Base-by-base conservation (phyloP, 1,140 invertebrate genomes). In the Colletes gigas region DNA sequence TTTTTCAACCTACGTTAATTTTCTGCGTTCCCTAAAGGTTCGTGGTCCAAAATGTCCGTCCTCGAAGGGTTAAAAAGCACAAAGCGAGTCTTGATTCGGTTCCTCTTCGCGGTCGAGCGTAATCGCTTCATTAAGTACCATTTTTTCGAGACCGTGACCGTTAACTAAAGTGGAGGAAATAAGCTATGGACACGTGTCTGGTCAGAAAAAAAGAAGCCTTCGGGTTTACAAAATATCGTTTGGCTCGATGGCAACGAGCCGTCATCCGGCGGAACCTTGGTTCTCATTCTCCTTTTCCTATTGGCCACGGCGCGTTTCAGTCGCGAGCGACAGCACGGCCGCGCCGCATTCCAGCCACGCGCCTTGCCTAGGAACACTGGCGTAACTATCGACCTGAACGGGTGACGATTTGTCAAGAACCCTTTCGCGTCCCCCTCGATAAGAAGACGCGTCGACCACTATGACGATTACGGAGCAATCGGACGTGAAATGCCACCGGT, bases 271-370 rank as follows among this genome's bases (percentile, higher is more conserved):
- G 69, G 79, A 70, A 83, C 71, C 67, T 74, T 78, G 83, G 47
- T 82, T 78, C 73, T 71, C 73, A 68, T 84, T 82, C 59, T 68
- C 73, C 79, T 72, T 83, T 83, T 88, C 84, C 73, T 81, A 88
- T 85, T 88, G 83, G 84, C 87, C 60, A 75, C 69, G 71, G 69
- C 84, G 81, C 78, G 87, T 88, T 87, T 86, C 88, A 86, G 84
- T 87, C 86, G 88, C 89, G 86, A 84, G 90, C 88, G 81, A 80
- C 84, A 85, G 82, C 86, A 77, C 81, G 82, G 88, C 76, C 87
- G 86, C 80, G 88, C 88, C 86, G 87, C 92, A 93, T 93, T 93
- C 91, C 92, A 91, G 91, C 92, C 91, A 93, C 91, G 92, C 90
- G 91, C 91, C 92, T 92, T 87, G 87, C 84, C 87, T 88, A 88